Conservation (phyloP, 2,797 vertebrate species). For the Octomys mimax region DNA sequence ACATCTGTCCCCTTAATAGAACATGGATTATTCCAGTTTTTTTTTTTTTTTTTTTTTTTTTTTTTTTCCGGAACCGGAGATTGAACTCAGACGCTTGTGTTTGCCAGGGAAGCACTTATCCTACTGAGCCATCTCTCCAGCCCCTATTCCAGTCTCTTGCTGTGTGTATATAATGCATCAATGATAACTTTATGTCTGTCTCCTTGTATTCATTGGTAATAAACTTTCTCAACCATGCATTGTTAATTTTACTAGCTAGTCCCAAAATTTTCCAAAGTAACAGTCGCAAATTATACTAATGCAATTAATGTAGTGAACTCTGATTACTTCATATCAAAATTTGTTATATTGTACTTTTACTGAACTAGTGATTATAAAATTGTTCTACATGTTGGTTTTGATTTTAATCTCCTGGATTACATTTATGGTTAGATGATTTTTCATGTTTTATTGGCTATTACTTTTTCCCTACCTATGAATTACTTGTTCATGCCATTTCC, state of each 20-base stretch:
- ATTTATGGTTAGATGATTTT: background rate
- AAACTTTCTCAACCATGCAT: background rate
- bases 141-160: background rate
- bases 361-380: background rate
- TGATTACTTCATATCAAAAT: slow-evolving; percentile 12
- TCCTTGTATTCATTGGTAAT: background rate
- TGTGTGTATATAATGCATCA: background rate
- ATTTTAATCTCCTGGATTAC: slow-evolving; percentile 5
- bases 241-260: slow-evolving; percentile 9
- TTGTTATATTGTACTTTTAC: background rate
- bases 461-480: background rate
- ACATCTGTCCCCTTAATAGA: background rate
- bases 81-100: no score
- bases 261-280: slow-evolving; percentile 7
- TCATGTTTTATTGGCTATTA: background rate
- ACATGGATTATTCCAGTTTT: background rate
- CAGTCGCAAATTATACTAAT: background rate
- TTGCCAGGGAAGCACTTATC: no score
- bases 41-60: no score
- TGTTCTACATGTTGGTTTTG: background rate
- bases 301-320: background rate
- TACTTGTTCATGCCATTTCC: background rate
- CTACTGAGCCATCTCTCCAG: no score
- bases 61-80: no score
- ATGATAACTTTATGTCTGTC: background rate